Percentiles rank a stretch among this genome's conserved stretches.
Evolutionary conservation across 2,797 vertebrate genomes (phyloP).

Genomic region (Stomatorhinus walkeri): DNA sequence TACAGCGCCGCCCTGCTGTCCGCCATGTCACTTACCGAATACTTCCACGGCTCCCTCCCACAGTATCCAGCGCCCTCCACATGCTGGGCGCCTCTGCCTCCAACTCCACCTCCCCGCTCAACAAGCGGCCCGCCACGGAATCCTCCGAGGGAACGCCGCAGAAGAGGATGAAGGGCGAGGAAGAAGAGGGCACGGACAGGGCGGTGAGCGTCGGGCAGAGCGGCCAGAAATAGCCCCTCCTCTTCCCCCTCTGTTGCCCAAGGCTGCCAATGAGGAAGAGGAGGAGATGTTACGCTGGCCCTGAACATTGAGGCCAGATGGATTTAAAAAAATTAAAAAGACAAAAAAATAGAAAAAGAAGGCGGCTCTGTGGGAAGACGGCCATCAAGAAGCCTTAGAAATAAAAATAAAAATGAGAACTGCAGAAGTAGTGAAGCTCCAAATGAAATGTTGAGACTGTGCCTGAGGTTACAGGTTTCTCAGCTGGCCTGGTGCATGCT

Average conservation of each 20-base stretch:
- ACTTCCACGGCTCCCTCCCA: too few species aligned
- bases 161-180: conserved; percentile 76
- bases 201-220: conserved; percentile 62
- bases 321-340: conserved; percentile 27
- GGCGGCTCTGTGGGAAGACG: conserved; percentile 58
- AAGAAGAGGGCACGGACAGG: conserved; percentile 58
- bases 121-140: conserved; percentile 81
- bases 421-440: background rate
- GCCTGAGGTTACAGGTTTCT: background rate
- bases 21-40: background rate
- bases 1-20: background rate
- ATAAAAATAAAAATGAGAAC: background rate
- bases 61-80: conserved; percentile 81
- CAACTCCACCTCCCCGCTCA: conserved; percentile 82
- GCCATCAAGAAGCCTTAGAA: conserved; percentile 23
- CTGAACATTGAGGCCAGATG: conserved; percentile 50
- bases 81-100: conserved; percentile 87
- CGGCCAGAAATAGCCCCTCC: conserved; percentile 60
- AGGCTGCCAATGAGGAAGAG: conserved; percentile 76
- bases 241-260: conserved; percentile 33
- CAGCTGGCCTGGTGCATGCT: conserved; percentile 19
- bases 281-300: conserved; percentile 47
- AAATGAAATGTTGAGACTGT: background rate
- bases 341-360: conserved; percentile 22
- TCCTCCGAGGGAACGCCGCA: conserved; percentile 67